phyloP scores from a whole-genome alignment of 2,888 invertebrate species.

The Bellardia bayeri region DNA sequence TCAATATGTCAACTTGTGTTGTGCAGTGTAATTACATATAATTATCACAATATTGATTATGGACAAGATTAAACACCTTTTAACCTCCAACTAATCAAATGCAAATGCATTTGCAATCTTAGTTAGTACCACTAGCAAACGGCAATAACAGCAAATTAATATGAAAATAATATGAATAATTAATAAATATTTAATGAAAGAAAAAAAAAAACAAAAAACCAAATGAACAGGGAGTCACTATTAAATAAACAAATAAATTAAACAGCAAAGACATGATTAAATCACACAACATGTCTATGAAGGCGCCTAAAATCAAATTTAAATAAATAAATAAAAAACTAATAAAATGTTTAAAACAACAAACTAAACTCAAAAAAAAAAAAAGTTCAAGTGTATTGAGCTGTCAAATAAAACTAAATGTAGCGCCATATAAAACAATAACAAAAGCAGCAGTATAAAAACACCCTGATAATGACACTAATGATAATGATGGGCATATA shows the following conservation, averaged over 20 bases:
- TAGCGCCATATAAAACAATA: constrained; percentile 47
- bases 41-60: constrained; percentile 42
- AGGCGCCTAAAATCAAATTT: constrained; percentile 59
- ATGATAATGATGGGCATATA: not conserved
- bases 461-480: constrained; percentile 56
- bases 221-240: not conserved
- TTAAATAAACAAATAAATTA: constrained; percentile 37
- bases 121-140: constrained; percentile 10
- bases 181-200: not conserved
- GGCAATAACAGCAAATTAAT: constrained; percentile 6
- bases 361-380: constrained; percentile 21
- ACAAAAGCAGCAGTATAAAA: not conserved
- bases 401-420: constrained; percentile 44
- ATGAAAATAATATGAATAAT: not conserved
- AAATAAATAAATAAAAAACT: constrained; percentile 23
- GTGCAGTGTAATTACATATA: not conserved
- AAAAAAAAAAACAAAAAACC: too few relatives aligned
- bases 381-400: constrained; percentile 45
- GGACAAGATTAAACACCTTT: constrained; percentile 52
- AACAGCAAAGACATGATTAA: constrained; percentile 34
- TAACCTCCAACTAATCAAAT: constrained; percentile 44
- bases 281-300: constrained; percentile 41
- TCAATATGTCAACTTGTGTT: not conserved
- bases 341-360: constrained; percentile 12
- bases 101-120: constrained; percentile 11